These are phyloP conservation scores for Polymixis flavicincta DNA, from an alignment of 2,888 invertebrate genomes.

Conservation along the genomic window DNA sequence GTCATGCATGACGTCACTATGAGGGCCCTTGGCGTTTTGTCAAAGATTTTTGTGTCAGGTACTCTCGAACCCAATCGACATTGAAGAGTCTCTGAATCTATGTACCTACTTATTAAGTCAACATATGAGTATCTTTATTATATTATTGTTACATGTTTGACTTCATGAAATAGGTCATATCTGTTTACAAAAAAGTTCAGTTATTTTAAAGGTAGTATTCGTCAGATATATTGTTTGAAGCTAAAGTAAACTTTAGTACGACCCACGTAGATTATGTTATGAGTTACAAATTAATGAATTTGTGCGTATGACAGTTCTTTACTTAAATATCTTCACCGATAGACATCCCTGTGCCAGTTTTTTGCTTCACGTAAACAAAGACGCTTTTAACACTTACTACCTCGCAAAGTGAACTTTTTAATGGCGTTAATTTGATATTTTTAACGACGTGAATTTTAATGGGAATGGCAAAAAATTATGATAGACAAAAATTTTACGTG, in stretches of 20 bases:
- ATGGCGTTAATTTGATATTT: slow-evolving; percentile 58
- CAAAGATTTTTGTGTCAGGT: slow-evolving; percentile 64
- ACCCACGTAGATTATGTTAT: not conserved
- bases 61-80: slow-evolving; percentile 63
- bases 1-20: slow-evolving; percentile 62
- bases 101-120: not conserved
- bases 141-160: slow-evolving; percentile 14
- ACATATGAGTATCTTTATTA: not conserved
- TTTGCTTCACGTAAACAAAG: slow-evolving; percentile 6
- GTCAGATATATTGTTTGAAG: not conserved
- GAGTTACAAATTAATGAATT: not conserved
- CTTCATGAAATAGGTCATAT: slow-evolving; percentile 16
- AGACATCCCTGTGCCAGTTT: not conserved
- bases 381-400: slow-evolving; percentile 15
- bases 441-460: slow-evolving; percentile 61
- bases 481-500: slow-evolving; percentile 44
- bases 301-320: not conserved
- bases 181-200: not conserved
- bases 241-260: not conserved
- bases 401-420: slow-evolving; percentile 54
- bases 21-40: slow-evolving; percentile 65
- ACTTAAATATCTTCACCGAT: not conserved
- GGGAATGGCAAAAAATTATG: slow-evolving; percentile 49
- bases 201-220: not conserved
- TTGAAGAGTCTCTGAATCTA: slow-evolving; percentile 39